These are phyloP conservation scores for Montipora cactus DNA, from an alignment of 64 coral and sea anemone species.

Conservation along the genomic window DNA sequence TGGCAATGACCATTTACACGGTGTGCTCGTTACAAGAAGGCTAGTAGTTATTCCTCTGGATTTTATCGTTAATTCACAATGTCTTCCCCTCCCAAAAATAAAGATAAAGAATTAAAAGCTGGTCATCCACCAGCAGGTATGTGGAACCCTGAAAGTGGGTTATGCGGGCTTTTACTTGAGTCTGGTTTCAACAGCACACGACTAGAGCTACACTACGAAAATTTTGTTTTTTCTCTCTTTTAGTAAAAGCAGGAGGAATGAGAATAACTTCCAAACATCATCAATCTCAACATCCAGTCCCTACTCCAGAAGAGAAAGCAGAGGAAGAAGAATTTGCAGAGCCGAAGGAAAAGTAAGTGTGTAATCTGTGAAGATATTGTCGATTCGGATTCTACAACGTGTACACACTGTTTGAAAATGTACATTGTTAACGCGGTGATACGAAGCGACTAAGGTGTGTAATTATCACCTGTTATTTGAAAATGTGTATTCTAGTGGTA, in stretches of 20 bases:
- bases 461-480: neutral
- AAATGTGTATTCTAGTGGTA: neutral
- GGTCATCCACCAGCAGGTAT: conserved; percentile 94
- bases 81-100: conserved; percentile 77
- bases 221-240: conserved; percentile 8
- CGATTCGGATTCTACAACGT: neutral
- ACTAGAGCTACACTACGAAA: no score
- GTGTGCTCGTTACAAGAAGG: neutral
- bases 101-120: conserved; percentile 86
- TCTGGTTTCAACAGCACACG: neutral
- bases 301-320: conserved; percentile 93
- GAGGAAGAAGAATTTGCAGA: conserved; percentile 98
- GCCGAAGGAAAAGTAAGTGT: conserved; percentile 72
- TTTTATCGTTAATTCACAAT: conserved; percentile 26
- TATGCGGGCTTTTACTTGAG: neutral
- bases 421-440: neutral
- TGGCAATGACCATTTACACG: neutral
- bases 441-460: neutral
- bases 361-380: neutral
- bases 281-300: conserved; percentile 60
- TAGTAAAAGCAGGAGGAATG: conserved; percentile 98
- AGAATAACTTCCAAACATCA: conserved; percentile 93
- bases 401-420: neutral
- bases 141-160: neutral
- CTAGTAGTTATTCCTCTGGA: neutral